phyloP scores from a whole-genome alignment of 2,888 invertebrate species.

The Leptothorax acervorum region DNA sequence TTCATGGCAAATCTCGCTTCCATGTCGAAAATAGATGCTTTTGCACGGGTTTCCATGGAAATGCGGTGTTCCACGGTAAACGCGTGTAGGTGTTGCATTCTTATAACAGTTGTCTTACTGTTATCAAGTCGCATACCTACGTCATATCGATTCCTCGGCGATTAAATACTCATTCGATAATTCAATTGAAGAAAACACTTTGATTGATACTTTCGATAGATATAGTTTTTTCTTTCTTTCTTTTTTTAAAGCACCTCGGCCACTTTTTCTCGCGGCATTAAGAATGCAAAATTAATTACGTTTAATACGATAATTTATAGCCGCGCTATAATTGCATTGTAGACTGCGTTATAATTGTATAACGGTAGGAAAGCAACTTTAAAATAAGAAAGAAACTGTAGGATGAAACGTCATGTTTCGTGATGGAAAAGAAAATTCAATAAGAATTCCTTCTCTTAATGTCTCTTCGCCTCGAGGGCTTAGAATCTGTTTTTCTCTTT shows the following conservation, averaged over 20 bases:
- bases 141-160: not conserved
- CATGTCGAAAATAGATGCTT: not conserved
- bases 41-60: conserved; percentile 12
- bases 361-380: not conserved
- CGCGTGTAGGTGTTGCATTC: not conserved
- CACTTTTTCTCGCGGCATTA: not conserved
- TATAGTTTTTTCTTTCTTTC: not conserved
- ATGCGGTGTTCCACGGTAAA: not conserved
- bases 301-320: not conserved
- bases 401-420: not conserved
- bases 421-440: not conserved
- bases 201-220: not conserved
- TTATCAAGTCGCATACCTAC: not conserved
- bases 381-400: not conserved
- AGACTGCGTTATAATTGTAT: not conserved
- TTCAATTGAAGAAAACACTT: conserved; percentile 4
- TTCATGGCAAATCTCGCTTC: conserved; percentile 9
- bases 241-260: not conserved
- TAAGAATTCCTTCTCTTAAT: not conserved
- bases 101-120: not conserved
- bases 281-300: not conserved
- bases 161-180: conserved; percentile 19
- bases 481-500: not conserved
- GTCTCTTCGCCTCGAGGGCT: not conserved
- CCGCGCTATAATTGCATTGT: no score